A percentile compares a stretch with the other conserved stretches of the same genome.
Conservation (phyloP, 2,888 invertebrate species). For the Andrena chrysosceles region DNA sequence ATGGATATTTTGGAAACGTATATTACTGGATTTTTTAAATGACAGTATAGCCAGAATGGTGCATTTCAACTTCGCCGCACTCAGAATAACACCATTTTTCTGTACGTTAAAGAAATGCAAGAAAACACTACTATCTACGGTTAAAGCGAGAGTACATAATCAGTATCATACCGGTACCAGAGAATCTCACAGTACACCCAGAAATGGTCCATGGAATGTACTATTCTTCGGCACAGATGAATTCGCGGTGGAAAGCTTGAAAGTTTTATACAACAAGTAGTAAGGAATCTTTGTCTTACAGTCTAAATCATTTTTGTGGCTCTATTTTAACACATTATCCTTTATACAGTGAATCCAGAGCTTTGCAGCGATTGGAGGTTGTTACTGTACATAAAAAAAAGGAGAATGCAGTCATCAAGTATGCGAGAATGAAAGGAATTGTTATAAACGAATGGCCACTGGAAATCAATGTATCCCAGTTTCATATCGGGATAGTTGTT, state of each 20-base stretch:
- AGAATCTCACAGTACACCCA: not conserved
- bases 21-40: not conserved
- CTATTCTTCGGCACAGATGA: constrained; percentile 95
- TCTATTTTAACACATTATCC: constrained; percentile 12
- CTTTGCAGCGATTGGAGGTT: constrained; percentile 88
- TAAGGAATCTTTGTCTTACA: constrained; percentile 83
- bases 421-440: constrained; percentile 88
- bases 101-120: constrained; percentile 7
- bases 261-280: constrained; percentile 89
- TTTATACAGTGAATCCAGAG: constrained; percentile 86
- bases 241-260: constrained; percentile 92
- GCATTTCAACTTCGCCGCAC: not conserved
- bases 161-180: not conserved
- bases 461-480: constrained; percentile 85
- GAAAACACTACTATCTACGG: not conserved
- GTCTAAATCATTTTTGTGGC: not conserved
- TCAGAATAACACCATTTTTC: not conserved
- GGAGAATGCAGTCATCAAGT: constrained; percentile 89
- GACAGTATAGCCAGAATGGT: constrained; percentile 8
- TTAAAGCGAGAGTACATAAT: not conserved
- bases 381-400: constrained; percentile 89
- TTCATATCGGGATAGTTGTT: constrained; percentile 95
- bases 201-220: constrained; percentile 86
- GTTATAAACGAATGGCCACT: constrained; percentile 89
- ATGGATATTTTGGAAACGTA: not conserved